Evolutionary conservation across 2,797 vertebrate genomes (phyloP).

Genomic region (Phalloptychus januarius): DNA sequence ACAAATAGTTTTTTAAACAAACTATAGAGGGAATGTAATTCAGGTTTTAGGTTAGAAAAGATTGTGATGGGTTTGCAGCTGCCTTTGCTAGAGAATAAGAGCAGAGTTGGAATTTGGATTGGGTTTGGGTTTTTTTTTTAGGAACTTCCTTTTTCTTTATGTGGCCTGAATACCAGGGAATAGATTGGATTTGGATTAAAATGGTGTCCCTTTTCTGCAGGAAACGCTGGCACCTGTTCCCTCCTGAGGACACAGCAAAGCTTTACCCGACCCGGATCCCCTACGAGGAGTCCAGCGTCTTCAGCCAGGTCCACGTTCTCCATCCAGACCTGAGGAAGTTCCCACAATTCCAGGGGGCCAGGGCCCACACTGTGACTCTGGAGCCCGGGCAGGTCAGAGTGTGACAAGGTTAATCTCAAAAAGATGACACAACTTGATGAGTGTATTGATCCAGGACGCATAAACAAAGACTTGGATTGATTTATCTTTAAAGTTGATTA

Average conservation of each 20-base stretch:
- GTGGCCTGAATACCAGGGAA: not conserved
- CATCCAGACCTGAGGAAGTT: constrained; percentile 85
- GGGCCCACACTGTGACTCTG: constrained; percentile 83
- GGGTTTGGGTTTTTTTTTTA: not conserved
- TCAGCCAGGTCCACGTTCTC: constrained; percentile 89
- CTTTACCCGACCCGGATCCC: constrained; percentile 97
- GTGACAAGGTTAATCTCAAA: not conserved
- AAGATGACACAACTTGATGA: not conserved
- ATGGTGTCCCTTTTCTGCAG: constrained; percentile 63
- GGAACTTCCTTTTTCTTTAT: not conserved
- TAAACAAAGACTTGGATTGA: not conserved
- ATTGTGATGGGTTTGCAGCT: not conserved
- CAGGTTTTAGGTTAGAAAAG: not conserved
- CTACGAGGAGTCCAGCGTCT: constrained; percentile 97
- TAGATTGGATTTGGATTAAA: not conserved
- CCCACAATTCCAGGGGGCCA: constrained; percentile 81
- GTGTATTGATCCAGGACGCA: not conserved
- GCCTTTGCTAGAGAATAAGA: not conserved
- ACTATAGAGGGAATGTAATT: not conserved
- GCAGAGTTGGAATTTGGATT: rapidly evolving
- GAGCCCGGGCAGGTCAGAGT: constrained; percentile 90
- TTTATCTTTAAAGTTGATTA: not conserved
- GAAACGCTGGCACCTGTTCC: constrained; percentile 94
- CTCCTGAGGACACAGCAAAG: constrained; percentile 85
- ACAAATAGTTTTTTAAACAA: not conserved